These are phyloP conservation scores for Jacana jacana DNA, from an alignment of 2,113 vertebrate genomes.

Conservation along the genomic window DNA sequence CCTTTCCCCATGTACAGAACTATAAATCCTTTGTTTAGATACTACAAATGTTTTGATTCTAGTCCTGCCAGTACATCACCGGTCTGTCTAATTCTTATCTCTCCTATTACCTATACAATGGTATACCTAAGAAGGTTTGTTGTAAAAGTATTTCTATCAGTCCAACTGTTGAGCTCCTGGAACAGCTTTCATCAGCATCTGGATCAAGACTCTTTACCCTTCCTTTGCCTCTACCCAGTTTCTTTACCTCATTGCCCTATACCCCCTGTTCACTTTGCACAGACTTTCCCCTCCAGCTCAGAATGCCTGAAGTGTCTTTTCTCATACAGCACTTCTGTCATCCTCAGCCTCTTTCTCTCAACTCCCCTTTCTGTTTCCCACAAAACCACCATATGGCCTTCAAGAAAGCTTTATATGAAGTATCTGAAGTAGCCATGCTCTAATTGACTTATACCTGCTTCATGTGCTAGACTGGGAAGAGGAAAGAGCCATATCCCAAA, in stretches of 20 bases:
- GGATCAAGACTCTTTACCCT: neutral
- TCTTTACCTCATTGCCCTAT: neutral
- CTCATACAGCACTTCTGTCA: neutral
- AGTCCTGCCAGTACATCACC: rapidly evolving
- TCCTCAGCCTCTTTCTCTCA: neutral
- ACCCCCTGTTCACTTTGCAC: neutral
- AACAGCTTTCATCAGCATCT: neutral
- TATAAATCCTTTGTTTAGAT: neutral
- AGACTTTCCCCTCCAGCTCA: neutral
- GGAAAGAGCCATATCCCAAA: neutral
- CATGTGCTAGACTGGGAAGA: neutral
- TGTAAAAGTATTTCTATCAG: neutral
- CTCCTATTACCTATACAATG: neutral
- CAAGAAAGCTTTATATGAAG: neutral
- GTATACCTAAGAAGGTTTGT: neutral
- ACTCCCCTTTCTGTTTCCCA: neutral
- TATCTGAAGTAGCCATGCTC: neutral
- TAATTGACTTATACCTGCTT: neutral
- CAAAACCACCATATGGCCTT: neutral
- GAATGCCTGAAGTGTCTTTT: neutral
- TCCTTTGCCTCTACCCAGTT: neutral
- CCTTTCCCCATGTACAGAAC: neutral
- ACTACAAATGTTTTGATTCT: neutral
- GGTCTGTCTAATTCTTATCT: neutral
- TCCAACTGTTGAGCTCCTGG: neutral